Evolutionary conservation across 2,113 vertebrate species (phyloP), one percentile per base, ranked within the genome.

Genomic region (Indicator indicator): DNA sequence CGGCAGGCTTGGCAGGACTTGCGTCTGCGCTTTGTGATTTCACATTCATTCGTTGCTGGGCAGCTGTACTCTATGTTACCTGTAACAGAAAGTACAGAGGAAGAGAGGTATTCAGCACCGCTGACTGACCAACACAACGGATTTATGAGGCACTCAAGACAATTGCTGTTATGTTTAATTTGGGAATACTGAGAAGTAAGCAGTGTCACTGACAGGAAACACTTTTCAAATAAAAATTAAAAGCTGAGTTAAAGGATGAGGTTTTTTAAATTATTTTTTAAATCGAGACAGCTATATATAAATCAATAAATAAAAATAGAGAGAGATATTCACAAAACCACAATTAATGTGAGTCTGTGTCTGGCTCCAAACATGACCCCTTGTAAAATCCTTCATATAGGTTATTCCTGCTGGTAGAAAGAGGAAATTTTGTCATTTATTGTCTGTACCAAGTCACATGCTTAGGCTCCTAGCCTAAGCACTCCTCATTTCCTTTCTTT

Each of bases 1-100:
- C 99, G 99, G 97, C 99, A 99, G 88, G 99, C 99, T 98, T 99
- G 99, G 98, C 99, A 99, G 59, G 99, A 99, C 97, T 99, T 99
- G 98, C 99, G 99, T 98, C 99, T 98, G 96, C 99, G 99, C 97
- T 99, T 99, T 86, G 99, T 99, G 98, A 99, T 99, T 98, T 99
- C 99, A 93, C 99, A 99, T 97, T 99, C 99, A 33, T 99, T 99
- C 7, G 99, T 99, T 96, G 99, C 99, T 26, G 99, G 99, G 97
- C 99, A 99, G 98, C 99, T 99, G 96, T 99, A 99, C 97, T 99
- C 99, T 94, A 99, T 99, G 97, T 99, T 99, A 97, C 99, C 99
- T 99, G 97, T 33, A 96, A 91, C 14, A 96, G 88, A 96, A 97
- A 93, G 96, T 87, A 95, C 62, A 97, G 95, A 93, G 90, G 89